phyloP scores from a whole-genome alignment of 1,140 invertebrate species.

The Magallana angulata region DNA sequence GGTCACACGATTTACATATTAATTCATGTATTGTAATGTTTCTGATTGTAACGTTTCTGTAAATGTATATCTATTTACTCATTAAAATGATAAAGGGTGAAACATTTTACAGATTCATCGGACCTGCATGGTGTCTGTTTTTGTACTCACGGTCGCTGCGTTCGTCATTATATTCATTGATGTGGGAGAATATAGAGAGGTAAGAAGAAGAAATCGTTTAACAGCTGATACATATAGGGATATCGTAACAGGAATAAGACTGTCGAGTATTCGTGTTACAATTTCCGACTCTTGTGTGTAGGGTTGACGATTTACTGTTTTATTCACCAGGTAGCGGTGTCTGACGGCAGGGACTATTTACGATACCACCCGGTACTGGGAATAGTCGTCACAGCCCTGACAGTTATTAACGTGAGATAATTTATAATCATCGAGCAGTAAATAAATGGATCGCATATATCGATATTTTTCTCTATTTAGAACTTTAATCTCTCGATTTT shows the following conservation, averaged over 20 bases:
- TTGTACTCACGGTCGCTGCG: slow-evolving; percentile 19
- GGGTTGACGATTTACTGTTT: no score
- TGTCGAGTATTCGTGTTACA: no score
- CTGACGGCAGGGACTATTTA: slow-evolving; percentile 41
- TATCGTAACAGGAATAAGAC: no score
- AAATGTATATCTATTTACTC: no score
- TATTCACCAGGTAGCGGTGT: slow-evolving; percentile 34
- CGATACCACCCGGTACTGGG: slow-evolving; percentile 50
- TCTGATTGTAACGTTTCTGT: no score
- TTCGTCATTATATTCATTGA: slow-evolving; percentile 50
- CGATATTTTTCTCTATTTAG: not conserved
- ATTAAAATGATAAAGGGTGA: no score
- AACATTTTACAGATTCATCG: slow-evolving; percentile 35
- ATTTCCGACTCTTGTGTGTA: no score
- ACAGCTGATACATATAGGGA: no score
- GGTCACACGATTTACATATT: no score
- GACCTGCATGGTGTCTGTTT: slow-evolving; percentile 46
- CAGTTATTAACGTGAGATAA: slow-evolving; percentile 50
- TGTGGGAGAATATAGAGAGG: slow-evolving; percentile 46
- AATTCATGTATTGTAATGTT: no score
- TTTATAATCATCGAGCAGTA: not conserved
- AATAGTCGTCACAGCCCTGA: slow-evolving; percentile 40
- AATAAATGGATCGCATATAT: not conserved
- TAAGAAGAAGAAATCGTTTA: not conserved
- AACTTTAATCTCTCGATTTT: not conserved